A percentile compares a stretch with the other conserved stretches of the same genome.
These are phyloP conservation scores for Phainopepla nitens DNA, from an alignment of 2,113 vertebrate genomes.

Conservation along the genomic window DNA sequence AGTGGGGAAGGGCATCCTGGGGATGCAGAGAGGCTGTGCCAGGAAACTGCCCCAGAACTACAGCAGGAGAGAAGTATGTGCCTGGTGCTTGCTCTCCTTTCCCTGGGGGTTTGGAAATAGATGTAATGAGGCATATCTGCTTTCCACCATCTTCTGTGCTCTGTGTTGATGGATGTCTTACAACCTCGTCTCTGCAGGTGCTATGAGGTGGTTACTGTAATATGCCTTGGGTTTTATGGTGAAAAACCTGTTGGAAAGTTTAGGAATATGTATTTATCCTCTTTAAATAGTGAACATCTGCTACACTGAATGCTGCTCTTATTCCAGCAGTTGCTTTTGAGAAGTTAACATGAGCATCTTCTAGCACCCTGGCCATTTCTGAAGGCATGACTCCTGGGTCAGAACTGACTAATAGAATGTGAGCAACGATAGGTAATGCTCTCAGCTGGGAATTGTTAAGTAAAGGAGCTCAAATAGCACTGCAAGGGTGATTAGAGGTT, in stretches of 20 bases:
- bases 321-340: neutral
- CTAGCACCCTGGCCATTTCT: neutral
- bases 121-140: neutral
- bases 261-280: neutral
- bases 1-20: no score
- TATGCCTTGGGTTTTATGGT: neutral
- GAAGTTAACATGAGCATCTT: neutral
- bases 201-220: neutral
- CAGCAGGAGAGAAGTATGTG: neutral
- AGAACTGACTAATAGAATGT: neutral
- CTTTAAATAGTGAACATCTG: neutral
- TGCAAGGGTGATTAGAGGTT: neutral
- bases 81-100: neutral
- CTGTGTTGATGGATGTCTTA: neutral
- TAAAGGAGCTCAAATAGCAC: neutral
- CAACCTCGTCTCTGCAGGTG: neutral
- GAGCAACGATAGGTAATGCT: neutral
- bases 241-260: neutral
- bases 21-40: neutral
- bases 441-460: neutral
- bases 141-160: neutral
- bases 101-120: neutral
- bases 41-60: neutral
- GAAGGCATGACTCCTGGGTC: neutral
- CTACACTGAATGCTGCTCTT: neutral